phyloP scores from a whole-genome alignment of 2,113 vertebrate species.

The Lampris incognitus region DNA sequence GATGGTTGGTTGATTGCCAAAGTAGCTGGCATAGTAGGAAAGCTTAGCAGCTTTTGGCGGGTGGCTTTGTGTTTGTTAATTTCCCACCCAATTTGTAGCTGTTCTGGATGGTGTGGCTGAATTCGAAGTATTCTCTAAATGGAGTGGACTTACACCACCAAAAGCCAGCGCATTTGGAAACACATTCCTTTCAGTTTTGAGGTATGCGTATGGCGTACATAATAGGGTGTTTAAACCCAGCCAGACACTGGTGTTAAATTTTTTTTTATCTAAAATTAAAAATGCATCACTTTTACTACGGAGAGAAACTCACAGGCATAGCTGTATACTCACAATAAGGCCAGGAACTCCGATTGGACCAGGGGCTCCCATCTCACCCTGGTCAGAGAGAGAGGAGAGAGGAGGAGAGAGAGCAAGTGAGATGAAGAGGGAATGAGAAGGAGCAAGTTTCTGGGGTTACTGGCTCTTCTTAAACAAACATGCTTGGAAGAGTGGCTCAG shows the following conservation, averaged over 20 bases:
- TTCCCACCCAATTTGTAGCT: not conserved
- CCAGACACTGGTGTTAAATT: constrained; percentile 6
- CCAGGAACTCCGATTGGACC: constrained; percentile 95
- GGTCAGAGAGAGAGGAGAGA: constrained; percentile 65
- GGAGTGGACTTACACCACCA: constrained; percentile 14
- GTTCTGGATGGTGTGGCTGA: constrained; percentile 2
- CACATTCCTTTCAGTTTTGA: constrained; percentile 17
- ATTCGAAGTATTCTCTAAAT: constrained; percentile 26
- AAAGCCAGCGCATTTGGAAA: constrained; percentile 40
- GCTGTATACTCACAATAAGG: constrained; percentile 91
- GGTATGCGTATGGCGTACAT: constrained; percentile 12
- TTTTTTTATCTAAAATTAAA: not conserved
- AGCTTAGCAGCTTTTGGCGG: not conserved
- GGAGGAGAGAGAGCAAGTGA: constrained; percentile 71
- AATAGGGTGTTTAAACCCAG: constrained; percentile 5
- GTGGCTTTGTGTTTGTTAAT: not conserved
- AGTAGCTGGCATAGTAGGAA: constrained; percentile 19
- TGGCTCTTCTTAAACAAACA: constrained; percentile 77
- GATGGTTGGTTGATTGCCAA: constrained; percentile 21
- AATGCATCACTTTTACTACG: not conserved
- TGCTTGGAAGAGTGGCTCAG: constrained; percentile 78
- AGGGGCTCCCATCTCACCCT: constrained; percentile 94
- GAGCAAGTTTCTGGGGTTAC: constrained; percentile 78
- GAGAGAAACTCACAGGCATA: constrained; percentile 18
- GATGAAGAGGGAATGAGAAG: constrained; percentile 78